Base-by-base conservation (phyloP, 2,113 vertebrate genomes). In the Pampusana beccarii region DNA sequence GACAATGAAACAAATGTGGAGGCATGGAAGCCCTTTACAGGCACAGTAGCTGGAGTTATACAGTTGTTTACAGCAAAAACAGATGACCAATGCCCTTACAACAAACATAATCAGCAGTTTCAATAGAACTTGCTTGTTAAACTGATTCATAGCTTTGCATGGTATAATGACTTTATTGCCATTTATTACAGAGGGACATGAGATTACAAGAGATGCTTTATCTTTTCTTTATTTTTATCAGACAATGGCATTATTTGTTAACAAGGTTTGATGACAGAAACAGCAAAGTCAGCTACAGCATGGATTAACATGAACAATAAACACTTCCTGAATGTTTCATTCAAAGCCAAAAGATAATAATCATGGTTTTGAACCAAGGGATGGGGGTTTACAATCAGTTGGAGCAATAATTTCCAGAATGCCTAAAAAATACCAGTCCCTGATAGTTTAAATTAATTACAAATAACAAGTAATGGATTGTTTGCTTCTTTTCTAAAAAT, bases 231-330 rank as follows among this genome's bases (percentile, higher is more conserved):
- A 25, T 86, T 86, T 95, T 91, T 93, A 92, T 75, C 53, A 92
- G 28, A 96, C 90, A 96, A 90, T 81, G 31, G n/a, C 53, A 89
- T 92, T 88, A 87, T 92, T 96, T 89, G 86, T 93, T 93, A 81
- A 75, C 77, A 84, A 80, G 28, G 18, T 78, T 93, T 92, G 83
- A 93, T 92, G 92, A 75, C 1, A 95, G 80, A 95, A 92, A 91
- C 57, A 82, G 88, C 86, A 71, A 86, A 95, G 72, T 96, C 95
- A 97, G 92, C 95, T 79, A 86, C 64, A 88, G 75, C 80, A 50
- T 72, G 72, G 86, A 94, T 96, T 95, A 91, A 50, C 65, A 69
- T 17, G 75, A 84, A 96, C 88, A 96, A 94, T 88, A 93, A 93
- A 40, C 77, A 90, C 86, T 94, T 95, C 92, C 92, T 90, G 92